Percentiles rank a stretch among this genome's conserved stretches.
Conservation (phyloP, 2,113 vertebrate species). For the Percina caprodes region DNA sequence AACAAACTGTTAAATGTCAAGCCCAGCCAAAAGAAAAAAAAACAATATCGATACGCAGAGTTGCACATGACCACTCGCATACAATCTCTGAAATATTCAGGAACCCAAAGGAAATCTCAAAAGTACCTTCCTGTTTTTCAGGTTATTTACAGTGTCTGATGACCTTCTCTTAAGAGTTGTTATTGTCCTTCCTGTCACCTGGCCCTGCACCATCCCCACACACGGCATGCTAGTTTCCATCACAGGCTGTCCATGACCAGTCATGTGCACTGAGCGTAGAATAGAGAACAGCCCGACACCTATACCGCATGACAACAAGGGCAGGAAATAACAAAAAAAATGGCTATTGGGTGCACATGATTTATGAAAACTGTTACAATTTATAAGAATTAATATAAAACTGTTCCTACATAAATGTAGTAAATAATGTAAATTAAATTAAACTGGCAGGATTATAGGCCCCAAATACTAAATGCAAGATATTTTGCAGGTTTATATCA, state of each 20-base stretch:
- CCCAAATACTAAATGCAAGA: background rate
- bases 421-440: background rate
- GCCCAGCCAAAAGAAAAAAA: background rate
- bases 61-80: background rate
- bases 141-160: constrained; percentile 44
- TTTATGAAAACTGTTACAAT: background rate
- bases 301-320: constrained; percentile 20
- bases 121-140: constrained; percentile 62
- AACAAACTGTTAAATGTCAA: background rate
- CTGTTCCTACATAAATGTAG: background rate
- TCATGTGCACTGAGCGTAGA: constrained; percentile 80
- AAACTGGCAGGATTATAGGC: background rate
- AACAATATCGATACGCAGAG: background rate
- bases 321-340: constrained; percentile 30
- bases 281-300: constrained; percentile 59
- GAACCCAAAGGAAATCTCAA: background rate
- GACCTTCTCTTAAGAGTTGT: constrained; percentile 39
- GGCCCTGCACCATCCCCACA: constrained; percentile 44
- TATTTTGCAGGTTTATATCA: background rate
- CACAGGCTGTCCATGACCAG: constrained; percentile 77
- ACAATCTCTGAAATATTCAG: background rate
- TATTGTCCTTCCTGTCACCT: constrained; percentile 67
- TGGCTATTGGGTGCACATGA: background rate
- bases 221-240: constrained; percentile 75
- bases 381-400: no score